Base-by-base conservation (phyloP, 2,113 vertebrate genomes). In the Gasterosteus aculeatus region DNA sequence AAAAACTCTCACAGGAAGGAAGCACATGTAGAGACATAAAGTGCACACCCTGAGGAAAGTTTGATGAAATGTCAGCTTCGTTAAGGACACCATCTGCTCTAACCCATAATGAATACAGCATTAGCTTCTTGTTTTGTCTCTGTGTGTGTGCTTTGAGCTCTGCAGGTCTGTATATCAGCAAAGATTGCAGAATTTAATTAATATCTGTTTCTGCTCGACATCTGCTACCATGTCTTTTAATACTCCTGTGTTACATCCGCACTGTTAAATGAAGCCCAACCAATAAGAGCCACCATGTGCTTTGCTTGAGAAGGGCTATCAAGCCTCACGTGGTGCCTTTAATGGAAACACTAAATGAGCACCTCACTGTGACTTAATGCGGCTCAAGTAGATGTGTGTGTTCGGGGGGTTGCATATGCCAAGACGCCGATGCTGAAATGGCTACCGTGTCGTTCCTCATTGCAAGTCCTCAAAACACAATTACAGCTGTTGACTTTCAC, bases 401-500 rank as follows among this genome's bases (percentile, higher is more conserved):
- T 61, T 85, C 57, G 69, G 67, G 82, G 57, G 56, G 72, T 67
- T 29, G 16, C 59, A 77, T 67, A 76, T 47, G 72, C 15, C 42
- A 42, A 49, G 83, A 58, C 64, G 58, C 77, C 73, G 72, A 63
- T 68, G 68, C 75, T 65, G 61, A 80, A 77, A 81, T 56, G 66
- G 81, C 69, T 61, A 39, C 72, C 63, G 51, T 83, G 79, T 83
- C 79, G 80, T 83, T 83, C 84, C 79, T 85, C 71, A 73, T 68
- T 66, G 60, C 78, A 75, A 69, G 62, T 22, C 71, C 82, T 86
- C 72, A 62, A 73, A 83, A 77, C 77, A 86, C 75, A 85, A 89
- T 86, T 86, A 73, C 68, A 63, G 76, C 73, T 79, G 69, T 78
- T 85, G 84, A 81, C 83, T 86, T 83, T 64, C 87, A 90, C 85